Percentiles rank a stretch among this genome's conserved stretches.
phyloP scores from a whole-genome alignment of 1,140 invertebrate genomes.

The Aethina tumida region DNA sequence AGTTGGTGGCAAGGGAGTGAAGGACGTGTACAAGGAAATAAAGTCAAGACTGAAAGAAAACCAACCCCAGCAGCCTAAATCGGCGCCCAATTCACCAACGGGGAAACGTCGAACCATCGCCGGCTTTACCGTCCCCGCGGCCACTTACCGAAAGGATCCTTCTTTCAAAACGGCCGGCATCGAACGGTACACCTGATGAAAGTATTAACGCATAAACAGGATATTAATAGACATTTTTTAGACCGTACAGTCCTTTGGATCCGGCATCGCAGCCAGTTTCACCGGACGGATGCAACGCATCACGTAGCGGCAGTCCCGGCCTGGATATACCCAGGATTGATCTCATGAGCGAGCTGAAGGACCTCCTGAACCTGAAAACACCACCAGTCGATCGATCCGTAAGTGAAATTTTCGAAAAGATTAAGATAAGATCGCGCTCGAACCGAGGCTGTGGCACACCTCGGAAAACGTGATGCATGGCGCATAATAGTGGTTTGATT shows the following conservation, averaged over 20 bases:
- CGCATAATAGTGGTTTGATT: neutral
- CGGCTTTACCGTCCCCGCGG: constrained; percentile 37
- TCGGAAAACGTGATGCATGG: no score
- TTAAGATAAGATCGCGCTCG: constrained; percentile 5
- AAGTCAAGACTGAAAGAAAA: constrained; percentile 50
- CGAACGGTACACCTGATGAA: constrained; percentile 21
- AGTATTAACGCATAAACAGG: constrained; percentile 2
- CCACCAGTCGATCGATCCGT: constrained; percentile 47
- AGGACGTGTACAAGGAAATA: constrained; percentile 64
- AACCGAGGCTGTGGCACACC: no score
- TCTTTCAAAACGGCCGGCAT: constrained; percentile 36
- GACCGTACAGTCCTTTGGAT: constrained; percentile 43
- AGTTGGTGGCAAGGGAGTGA: constrained; percentile 63
- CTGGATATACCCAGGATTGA: constrained; percentile 45
- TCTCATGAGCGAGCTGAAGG: constrained; percentile 55
- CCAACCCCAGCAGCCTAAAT: constrained; percentile 35
- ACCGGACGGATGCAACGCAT: constrained; percentile 40
- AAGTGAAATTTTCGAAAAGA: no score
- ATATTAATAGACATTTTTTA: constrained; percentile 19
- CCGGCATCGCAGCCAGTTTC: constrained; percentile 35
- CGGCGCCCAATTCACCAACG: constrained; percentile 57
- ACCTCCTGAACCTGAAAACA: constrained; percentile 45
- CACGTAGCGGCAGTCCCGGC: constrained; percentile 32
- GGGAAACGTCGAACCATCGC: constrained; percentile 40
- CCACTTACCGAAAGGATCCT: constrained; percentile 43